Percentiles rank a stretch among this genome's conserved stretches.
These are phyloP conservation scores for Aplochiton taeniatus DNA, from an alignment of 2,797 vertebrate genomes.

Conservation along the genomic window DNA sequence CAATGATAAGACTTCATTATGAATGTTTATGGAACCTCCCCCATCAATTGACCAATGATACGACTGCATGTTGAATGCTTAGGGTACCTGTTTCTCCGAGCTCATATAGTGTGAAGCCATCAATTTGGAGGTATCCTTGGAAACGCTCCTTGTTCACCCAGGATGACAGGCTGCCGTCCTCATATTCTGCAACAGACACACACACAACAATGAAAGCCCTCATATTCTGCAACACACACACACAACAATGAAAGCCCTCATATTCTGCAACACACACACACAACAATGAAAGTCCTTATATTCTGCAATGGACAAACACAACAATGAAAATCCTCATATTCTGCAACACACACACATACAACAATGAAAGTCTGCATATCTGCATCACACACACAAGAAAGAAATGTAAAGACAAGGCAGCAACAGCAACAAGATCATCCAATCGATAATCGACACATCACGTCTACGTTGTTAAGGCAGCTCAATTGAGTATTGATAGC, in stretches of 20 bases:
- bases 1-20: too few relatives aligned
- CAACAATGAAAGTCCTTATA: too few relatives aligned
- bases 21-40: too few relatives aligned
- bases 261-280: too few relatives aligned
- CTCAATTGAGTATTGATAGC: constrained; percentile 33
- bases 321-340: too few relatives aligned
- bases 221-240: too few relatives aligned
- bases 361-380: too few relatives aligned
- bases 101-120: constrained; percentile 94
- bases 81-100: constrained; percentile 92
- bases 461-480: constrained; percentile 33
- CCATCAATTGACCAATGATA: too few relatives aligned
- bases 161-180: constrained; percentile 88
- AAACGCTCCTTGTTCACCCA: constrained; percentile 97
- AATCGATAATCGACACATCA: constrained; percentile 39
- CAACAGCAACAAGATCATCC: too few relatives aligned
- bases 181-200: constrained; percentile 82
- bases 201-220: background rate
- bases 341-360: too few relatives aligned
- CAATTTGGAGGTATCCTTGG: constrained; percentile 89
- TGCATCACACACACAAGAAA: background rate
- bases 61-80: background rate
- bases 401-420: background rate
- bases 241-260: too few relatives aligned
- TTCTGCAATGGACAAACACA: too few relatives aligned